Base-by-base conservation (phyloP, 1,140 invertebrate species). In the Plectrocnemia conspersa region DNA sequence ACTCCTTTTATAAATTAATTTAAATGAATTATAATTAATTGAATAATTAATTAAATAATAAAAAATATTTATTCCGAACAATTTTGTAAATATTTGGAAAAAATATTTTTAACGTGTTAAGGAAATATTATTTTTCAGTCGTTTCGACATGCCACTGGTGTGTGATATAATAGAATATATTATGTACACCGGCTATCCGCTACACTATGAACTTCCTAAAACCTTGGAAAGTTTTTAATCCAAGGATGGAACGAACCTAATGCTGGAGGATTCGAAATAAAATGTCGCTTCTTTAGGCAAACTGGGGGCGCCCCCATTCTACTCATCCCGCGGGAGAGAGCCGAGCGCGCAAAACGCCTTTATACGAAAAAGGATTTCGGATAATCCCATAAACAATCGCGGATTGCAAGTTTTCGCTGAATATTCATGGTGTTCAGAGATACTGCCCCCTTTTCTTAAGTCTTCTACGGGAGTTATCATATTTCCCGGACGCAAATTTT, bases 321-420 rank as follows among this genome's bases (percentile, higher is more conserved):
- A 7, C 16, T 35, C 16, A 35, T 35, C 3, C 32, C 11, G 32
- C 32, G 16, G n/a, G n/a, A n/a, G n/a, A n/a, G n/a, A n/a, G n/a
- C n/a, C n/a, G n/a, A n/a, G n/a, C n/a, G n/a, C n/a, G 11, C 32
- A 35, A 29, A 21, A 13, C 19, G 45, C 42, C 45, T 48, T 36
- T 33, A 52, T 36, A 52, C 21, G 46, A 48, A 60, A 59, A 60
- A 56, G 53, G 58, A 42, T 60, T 58, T 33, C 6, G 33, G 53
- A 29, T 60, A 60, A 60, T 60, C 58, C 58, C 23, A 52, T 60
- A 56, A 56, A 60, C 58, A 60, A 59, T 60, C 48, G 44, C 22
- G 42, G 53, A 56, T 53, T 55, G 48, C 42, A 59, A 54, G 57
- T 58, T 53, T 54, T 35, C 45, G 33, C 21, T 52, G 52, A 59